Evolutionary conservation across 2,888 invertebrate species (phyloP).

Genomic region (Cantharis flavilabris): DNA sequence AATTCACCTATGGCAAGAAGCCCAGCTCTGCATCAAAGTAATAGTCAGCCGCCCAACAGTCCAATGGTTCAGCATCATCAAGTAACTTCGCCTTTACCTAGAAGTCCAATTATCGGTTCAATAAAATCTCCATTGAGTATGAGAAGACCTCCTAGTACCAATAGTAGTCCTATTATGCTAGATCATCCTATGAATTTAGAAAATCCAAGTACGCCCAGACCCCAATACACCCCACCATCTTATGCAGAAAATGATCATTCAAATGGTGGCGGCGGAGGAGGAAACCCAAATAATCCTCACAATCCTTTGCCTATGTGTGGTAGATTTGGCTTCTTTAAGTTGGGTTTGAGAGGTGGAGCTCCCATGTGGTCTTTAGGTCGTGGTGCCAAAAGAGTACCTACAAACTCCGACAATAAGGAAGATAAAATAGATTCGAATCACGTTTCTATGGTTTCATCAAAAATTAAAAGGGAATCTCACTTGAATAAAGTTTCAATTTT

Average conservation of each 20-base stretch:
- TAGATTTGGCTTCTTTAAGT: conserved; percentile 63
- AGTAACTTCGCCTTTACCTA: conserved; percentile 35
- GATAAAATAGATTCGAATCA: conserved; percentile 34
- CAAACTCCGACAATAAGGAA: conserved; percentile 42
- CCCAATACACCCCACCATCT: conserved; percentile 51
- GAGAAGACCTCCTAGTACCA: conserved; percentile 60
- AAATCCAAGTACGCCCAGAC: conserved; percentile 61
- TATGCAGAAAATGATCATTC: conserved; percentile 22
- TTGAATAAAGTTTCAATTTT: conserved; percentile 63
- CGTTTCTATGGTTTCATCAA: conserved; percentile 31
- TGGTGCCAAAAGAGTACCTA: conserved; percentile 53
- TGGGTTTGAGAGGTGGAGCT: conserved; percentile 68
- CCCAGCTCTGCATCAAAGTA: conserved; percentile 59
- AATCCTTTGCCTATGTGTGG: conserved; percentile 65
- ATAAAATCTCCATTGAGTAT: conserved; percentile 61
- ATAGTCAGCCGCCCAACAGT: conserved; percentile 48
- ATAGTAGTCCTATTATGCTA: conserved; percentile 61
- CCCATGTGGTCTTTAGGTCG: conserved; percentile 64
- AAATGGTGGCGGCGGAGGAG: conserved; percentile 52
- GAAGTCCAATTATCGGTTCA: conserved; percentile 53
- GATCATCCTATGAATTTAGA: conserved; percentile 65
- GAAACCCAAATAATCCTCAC: conserved; percentile 60
- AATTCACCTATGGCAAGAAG: conserved; percentile 64
- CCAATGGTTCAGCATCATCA: conserved; percentile 54
- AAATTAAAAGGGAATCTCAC: conserved; percentile 57